These are phyloP conservation scores for Anoncus sp. DNA, from an alignment of 2,888 invertebrate genomes.

Conservation along the genomic window DNA sequence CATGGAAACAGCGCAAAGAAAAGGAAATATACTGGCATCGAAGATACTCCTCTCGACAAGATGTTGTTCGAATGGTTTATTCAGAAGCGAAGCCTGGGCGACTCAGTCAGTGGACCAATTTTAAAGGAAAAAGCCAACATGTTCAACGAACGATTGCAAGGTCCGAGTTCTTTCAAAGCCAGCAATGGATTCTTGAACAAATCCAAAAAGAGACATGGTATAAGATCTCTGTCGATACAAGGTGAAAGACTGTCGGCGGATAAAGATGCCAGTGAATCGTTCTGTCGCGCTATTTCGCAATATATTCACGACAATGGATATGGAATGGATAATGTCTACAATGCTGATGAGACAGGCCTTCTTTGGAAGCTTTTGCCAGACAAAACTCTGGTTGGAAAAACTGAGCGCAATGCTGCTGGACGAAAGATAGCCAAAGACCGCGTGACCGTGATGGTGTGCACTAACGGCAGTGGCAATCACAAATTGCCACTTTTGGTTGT, in stretches of 20 bases:
- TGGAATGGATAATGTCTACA: slow-evolving; percentile 59
- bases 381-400: slow-evolving; percentile 63
- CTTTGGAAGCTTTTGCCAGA: slow-evolving; percentile 63
- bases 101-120: slow-evolving; percentile 3
- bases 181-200: slow-evolving; percentile 19
- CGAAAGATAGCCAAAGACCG: too few relatives aligned
- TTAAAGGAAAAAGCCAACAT: slow-evolving; percentile 18
- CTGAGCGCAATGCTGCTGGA: too few relatives aligned
- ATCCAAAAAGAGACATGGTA: slow-evolving; percentile 25
- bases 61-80: slow-evolving; percentile 9
- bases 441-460: slow-evolving; percentile 69
- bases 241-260: slow-evolving; percentile 19
- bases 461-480: slow-evolving; percentile 70
- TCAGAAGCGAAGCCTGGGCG: slow-evolving; percentile 1
- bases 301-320: slow-evolving; percentile 28
- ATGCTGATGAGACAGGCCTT: slow-evolving; percentile 65
- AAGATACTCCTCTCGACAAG: slow-evolving; percentile 9
- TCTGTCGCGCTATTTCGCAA: slow-evolving; percentile 27
- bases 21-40: background rate
- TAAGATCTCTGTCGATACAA: background rate
- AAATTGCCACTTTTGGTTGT: slow-evolving; percentile 70
- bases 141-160: slow-evolving; percentile 20
- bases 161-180: slow-evolving; percentile 18
- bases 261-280: slow-evolving; percentile 1
- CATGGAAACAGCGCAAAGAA: too few relatives aligned